Base-by-base conservation (phyloP, 2,113 vertebrate species). In the Lepisosteus oculatus region DNA sequence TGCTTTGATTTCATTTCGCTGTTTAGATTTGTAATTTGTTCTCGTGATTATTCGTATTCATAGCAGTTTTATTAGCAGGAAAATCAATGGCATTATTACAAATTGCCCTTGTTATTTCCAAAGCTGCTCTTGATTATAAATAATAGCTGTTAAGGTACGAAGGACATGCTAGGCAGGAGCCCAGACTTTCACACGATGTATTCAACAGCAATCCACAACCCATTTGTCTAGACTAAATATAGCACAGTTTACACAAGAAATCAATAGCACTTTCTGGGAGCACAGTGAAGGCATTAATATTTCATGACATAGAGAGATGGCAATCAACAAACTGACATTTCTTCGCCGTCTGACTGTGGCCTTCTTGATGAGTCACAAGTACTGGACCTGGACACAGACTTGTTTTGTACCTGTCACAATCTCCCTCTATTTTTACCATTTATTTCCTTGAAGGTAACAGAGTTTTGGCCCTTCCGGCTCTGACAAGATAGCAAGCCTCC, bases 211-310 rank as follows among this genome's bases (percentile, higher is more conserved):
- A 91, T 90, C 85, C 93, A 92, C 92, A 94, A 95, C 95, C 95
- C 92, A 93, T 93, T 93, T 93, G 92, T 93, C 90, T 92, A 90
- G 90, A 92, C 94, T 97, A 96, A 95, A 95, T 95, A 96, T 96
- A 95, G 92, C 85, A 47, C 3, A 88, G 84, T 92, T 94, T 93
- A 93, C 88, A 93, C 89, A 95, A 94, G 90, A 95, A 95, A 93
- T 93, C 92, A 93, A 93, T 92, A 92, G 88, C 85, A 85, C 88
- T 89, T 87, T 84, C 85, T 86, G 83, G 85, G 84, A 91, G 86
- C 71, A 66, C 54, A 65, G 55, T 41, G 65, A 71, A 64, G 29
- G 42, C 51, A 66, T 67, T 54, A 72, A 72, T 72, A 59, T 72
- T 72, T 72, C 54, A 72, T 72, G 15, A n/a, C 71, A 59, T 12